A percentile compares a stretch with the other conserved stretches of the same genome.
phyloP scores from a whole-genome alignment of 2,113 vertebrate species.

The Anhinga rufa region DNA sequence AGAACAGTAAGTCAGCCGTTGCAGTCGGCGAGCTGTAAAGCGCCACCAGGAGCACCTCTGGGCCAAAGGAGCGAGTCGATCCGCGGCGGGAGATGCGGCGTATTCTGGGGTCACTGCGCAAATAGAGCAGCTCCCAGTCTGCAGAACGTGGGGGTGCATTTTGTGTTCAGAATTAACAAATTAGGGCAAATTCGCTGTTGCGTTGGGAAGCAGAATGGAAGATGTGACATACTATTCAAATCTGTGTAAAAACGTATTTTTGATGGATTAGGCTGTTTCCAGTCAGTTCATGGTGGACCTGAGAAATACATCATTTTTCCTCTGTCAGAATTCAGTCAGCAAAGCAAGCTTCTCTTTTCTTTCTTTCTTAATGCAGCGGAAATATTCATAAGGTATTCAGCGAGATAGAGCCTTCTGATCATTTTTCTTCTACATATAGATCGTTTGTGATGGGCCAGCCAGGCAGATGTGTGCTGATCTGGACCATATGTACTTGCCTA shows the following conservation, averaged over 20 bases:
- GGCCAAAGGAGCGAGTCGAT: not conserved
- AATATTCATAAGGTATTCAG: not conserved
- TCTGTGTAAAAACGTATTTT: accelerated
- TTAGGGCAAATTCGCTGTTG: not conserved
- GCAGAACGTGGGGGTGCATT: not conserved
- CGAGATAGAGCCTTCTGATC: not conserved
- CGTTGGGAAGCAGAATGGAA: not conserved
- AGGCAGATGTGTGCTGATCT: not conserved
- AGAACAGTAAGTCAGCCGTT: not conserved
- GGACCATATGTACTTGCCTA: not conserved
- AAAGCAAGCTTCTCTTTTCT: not conserved
- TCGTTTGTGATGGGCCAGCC: not conserved
- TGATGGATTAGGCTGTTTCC: not conserved
- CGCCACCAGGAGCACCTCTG: not conserved
- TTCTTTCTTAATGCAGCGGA: not conserved
- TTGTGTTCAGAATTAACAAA: not conserved
- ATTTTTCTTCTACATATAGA: not conserved
- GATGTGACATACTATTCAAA: not conserved
- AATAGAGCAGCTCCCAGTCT: not conserved
- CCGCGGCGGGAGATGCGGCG: accelerated
- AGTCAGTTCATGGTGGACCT: not conserved
- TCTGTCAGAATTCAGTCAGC: not conserved
- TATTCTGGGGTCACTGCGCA: not conserved
- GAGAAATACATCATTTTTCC: not conserved
- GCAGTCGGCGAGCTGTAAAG: not conserved